Percentiles rank a stretch among this genome's conserved stretches.
Evolutionary conservation across 2,888 invertebrate species (phyloP).

Genomic region (Drepana falcataria): DNA sequence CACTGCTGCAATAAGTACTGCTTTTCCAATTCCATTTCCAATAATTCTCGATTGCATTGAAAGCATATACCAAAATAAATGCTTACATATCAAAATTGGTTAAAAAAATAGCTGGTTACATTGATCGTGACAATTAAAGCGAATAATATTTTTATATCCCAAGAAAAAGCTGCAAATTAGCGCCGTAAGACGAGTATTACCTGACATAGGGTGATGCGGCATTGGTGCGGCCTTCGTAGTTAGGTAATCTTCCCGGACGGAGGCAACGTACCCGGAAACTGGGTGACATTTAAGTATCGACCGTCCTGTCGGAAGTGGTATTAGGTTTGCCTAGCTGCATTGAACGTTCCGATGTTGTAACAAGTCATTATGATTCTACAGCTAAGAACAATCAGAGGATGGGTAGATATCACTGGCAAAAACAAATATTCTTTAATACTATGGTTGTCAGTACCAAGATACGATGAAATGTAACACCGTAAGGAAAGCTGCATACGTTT

Average conservation of each 20-base stretch:
- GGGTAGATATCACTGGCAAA: not conserved
- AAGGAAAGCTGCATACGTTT: no score
- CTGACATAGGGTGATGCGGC: slow-evolving; percentile 1
- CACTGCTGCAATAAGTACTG: no score
- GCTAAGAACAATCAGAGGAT: not conserved
- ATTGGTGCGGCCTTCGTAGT: slow-evolving; percentile 27
- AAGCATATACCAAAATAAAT: no score
- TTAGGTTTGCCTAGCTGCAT: slow-evolving; percentile 33
- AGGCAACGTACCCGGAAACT: slow-evolving; percentile 47
- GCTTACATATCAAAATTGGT: no score
- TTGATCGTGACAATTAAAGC: no score
- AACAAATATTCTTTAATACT: no score
- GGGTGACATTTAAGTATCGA: slow-evolving; percentile 62
- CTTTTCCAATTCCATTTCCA: no score
- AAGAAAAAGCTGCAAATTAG: slow-evolving; percentile 18
- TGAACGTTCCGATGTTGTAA: slow-evolving; percentile 6
- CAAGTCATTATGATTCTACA: not conserved
- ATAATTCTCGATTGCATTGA: no score
- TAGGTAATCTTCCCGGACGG: slow-evolving; percentile 32
- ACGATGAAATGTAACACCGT: no score
- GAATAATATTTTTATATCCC: not conserved
- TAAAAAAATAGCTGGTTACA: no score
- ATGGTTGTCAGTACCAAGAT: no score
- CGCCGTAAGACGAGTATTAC: slow-evolving; percentile 28
- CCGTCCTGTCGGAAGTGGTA: slow-evolving; percentile 37